Percentiles rank a stretch among this genome's conserved stretches.
Evolutionary conservation across 1,140 invertebrate genomes (phyloP).

Genomic region (Diorhabda sublineata): DNA sequence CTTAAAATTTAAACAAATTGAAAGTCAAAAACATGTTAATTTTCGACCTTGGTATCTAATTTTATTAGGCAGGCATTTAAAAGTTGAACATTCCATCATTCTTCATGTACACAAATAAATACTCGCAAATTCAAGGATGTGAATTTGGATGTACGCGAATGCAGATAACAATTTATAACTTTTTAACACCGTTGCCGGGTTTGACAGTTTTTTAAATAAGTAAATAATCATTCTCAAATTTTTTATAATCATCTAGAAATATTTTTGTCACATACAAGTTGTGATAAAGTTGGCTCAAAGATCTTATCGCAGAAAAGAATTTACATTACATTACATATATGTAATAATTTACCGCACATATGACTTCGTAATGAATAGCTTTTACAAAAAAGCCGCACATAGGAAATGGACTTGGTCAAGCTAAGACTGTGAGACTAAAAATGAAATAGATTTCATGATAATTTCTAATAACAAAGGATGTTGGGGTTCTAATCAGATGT

Average conservation of each 20-base stretch:
- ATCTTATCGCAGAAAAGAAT: too few species aligned
- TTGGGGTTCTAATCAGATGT: too few species aligned
- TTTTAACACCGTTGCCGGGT: neutral
- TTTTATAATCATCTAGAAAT: too few species aligned
- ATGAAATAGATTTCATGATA: neutral
- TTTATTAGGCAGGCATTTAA: neutral
- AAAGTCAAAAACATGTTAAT: constrained; percentile 1
- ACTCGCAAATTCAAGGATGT: neutral
- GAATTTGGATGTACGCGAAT: neutral
- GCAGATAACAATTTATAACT: neutral
- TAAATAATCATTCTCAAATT: neutral
- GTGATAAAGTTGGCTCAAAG: too few species aligned
- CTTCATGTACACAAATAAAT: constrained; percentile 6
- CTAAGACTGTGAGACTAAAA: neutral
- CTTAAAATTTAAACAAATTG: neutral
- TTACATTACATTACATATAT: too few species aligned
- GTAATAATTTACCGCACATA: too few species aligned
- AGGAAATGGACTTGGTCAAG: neutral
- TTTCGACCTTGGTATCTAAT: constrained; percentile 1
- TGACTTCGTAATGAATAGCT: neutral
- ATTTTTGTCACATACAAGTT: too few species aligned
- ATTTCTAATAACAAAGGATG: too few species aligned
- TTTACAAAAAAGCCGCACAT: neutral
- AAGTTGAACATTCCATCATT: constrained; percentile 10
- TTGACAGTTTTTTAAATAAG: neutral